Evolutionary conservation across 2,113 vertebrate species (phyloP), one percentile per base, ranked within the genome.

Genomic region (Stigmatopora argus): DNA sequence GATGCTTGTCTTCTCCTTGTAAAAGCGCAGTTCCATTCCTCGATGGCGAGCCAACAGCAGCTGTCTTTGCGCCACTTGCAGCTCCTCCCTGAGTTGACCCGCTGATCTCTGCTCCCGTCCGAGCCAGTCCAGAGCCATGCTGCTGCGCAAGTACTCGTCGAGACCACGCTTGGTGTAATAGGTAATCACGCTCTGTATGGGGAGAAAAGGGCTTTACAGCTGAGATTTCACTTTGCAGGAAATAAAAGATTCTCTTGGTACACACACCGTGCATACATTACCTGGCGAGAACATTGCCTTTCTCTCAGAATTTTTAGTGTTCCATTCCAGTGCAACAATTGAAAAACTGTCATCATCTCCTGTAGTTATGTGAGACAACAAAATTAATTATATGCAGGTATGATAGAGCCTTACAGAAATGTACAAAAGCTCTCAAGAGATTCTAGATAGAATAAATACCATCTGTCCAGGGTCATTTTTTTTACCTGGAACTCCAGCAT

Each of bases 401-500:
- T 11, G 5, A 13, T 53, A 53, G 10, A 53, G 11, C 23, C 13
- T 53, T 9, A 41, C 15, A 18, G 18, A 49, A 18, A 49, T 31
- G 26, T 31, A 31, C 26, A 31, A 31, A 31, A 3, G 3, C 26
- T 31, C 26, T 31, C 26, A 31, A 31, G 26, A 31, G 26, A 31
- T 31, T 31, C 26, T 31, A 31, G 26, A 31, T 31, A 31, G 26
- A 31, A 31, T 31, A 31, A 31, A 31, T 31, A 31, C 26, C 26
- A 31, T 31, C 26, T 31, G 1, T 31, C 3, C 3, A 31, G 26
- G 1, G 1, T 31, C 3, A 2, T 31, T 31, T 70, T 21, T 63
- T 66, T 72, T 87, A 96, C 95, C 93, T 96, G 95, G 78, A 96
- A 96, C 82, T 96, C 92, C 78, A 96, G 86, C 94, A 96, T 95